Evolutionary conservation across 2,888 invertebrate genomes (phyloP).

Genomic region (Hylaea fasciaria): DNA sequence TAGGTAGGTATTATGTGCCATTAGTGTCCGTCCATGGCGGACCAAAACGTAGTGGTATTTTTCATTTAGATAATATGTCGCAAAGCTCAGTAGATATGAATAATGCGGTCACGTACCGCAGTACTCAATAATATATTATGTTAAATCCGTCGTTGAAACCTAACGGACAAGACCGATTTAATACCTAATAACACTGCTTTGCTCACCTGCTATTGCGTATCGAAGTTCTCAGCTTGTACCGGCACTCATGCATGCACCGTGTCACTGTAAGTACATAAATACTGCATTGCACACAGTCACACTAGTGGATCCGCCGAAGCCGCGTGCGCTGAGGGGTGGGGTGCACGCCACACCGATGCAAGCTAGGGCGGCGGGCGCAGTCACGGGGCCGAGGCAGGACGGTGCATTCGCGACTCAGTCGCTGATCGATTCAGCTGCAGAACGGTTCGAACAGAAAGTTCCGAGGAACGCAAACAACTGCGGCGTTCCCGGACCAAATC

Average conservation of each 20-base stretch:
- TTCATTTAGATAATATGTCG: no score
- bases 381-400: conserved; percentile 12
- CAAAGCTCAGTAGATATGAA: no score
- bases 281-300: conserved; percentile 34
- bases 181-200: background rate
- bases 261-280: conserved; percentile 31
- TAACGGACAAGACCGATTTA: no score
- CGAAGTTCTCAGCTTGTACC: conserved; percentile 26
- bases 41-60: no score
- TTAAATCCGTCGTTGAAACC: no score
- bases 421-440: conserved; percentile 20
- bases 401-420: conserved; percentile 34
- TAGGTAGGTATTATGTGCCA: no score
- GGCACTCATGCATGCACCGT: conserved; percentile 37
- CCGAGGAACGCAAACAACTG: conserved; percentile 44
- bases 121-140: no score
- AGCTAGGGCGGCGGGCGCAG: conserved; percentile 45
- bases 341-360: conserved; percentile 47
- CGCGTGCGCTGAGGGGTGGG: conserved; percentile 52
- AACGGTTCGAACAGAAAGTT: conserved; percentile 30
- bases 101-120: no score
- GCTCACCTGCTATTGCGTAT: conserved; percentile 26
- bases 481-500: conserved; percentile 62
- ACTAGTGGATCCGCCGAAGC: conserved; percentile 3
- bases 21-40: no score